A percentile compares a stretch with the other conserved stretches of the same genome.
Evolutionary conservation across 2,888 invertebrate genomes (phyloP).

Genomic region (Campoplex nolae): DNA sequence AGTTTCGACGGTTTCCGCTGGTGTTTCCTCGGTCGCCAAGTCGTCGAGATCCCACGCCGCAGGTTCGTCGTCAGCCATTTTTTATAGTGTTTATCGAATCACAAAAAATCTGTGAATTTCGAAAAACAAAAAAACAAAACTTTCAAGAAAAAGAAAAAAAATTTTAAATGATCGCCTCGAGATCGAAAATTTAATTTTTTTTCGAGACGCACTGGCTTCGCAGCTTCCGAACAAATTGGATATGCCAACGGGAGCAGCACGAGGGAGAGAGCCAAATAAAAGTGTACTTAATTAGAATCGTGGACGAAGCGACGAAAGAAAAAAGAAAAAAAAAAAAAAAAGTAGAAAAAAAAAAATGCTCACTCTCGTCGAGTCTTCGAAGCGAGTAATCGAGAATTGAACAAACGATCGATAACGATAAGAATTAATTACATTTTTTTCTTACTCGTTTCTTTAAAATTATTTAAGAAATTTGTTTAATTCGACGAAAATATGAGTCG

Average conservation of each 20-base stretch:
- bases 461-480: too few species aligned
- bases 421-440: background rate
- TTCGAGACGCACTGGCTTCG: background rate
- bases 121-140: background rate
- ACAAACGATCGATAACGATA: background rate
- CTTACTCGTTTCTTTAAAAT: background rate
- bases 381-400: background rate
- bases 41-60: conserved; percentile 66
- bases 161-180: too few species aligned
- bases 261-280: conserved; percentile 12
- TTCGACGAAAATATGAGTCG: background rate
- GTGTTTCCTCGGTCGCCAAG: conserved; percentile 74
- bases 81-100: background rate
- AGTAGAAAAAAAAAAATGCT: background rate
- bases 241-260: background rate
- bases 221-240: background rate
- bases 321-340: background rate
- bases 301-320: background rate
- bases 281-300: conserved; percentile 31
- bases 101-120: conserved; percentile 45
- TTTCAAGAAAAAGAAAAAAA: too few species aligned
- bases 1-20: conserved; percentile 84
- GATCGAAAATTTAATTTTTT: too few species aligned
- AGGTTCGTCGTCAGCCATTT: conserved; percentile 69
- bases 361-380: background rate